These are phyloP conservation scores for Lateolabrax maculatus DNA, from an alignment of 2,797 vertebrate genomes.

Conservation along the genomic window DNA sequence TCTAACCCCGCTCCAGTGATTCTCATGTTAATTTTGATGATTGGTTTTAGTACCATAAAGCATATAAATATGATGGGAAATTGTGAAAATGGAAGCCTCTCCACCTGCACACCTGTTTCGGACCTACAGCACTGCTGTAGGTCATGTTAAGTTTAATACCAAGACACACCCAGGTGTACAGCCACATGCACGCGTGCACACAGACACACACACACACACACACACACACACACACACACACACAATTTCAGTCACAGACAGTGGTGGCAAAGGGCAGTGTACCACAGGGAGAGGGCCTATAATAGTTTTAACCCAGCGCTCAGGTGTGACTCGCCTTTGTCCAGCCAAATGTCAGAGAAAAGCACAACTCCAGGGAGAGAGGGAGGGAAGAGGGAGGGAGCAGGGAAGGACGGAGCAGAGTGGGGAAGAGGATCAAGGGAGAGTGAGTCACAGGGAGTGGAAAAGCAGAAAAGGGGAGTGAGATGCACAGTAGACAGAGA, in stretches of 20 bases:
- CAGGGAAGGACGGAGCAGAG: conserved; percentile 23
- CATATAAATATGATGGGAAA: neutral
- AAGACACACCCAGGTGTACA: conserved; percentile 32
- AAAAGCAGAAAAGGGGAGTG: conserved; percentile 59
- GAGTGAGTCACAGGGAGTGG: conserved; percentile 31
- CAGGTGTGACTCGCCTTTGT: conserved; percentile 88
- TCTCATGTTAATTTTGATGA: neutral
- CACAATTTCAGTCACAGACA: conserved; percentile 73
- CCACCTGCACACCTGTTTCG: neutral
- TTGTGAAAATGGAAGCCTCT: neutral
- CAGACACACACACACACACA: conserved; percentile 14
- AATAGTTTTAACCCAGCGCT: conserved; percentile 88
- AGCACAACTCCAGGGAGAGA: conserved; percentile 79
- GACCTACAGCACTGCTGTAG: no score
- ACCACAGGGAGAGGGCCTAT: conserved; percentile 82
- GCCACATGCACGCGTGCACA: conserved; percentile 6
- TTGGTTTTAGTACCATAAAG: neutral
- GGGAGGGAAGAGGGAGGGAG: conserved; percentile 21
- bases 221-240: conserved; percentile 45
- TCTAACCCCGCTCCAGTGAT: neutral
- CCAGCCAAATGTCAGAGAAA: conserved; percentile 88
- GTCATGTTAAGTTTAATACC: no score
- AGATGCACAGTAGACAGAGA: neutral
- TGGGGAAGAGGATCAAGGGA: conserved; percentile 39
- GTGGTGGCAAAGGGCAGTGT: conserved; percentile 81